These are phyloP conservation scores for Syngnathus scovelli DNA, from an alignment of 2,113 vertebrate species.

Conservation along the genomic window DNA sequence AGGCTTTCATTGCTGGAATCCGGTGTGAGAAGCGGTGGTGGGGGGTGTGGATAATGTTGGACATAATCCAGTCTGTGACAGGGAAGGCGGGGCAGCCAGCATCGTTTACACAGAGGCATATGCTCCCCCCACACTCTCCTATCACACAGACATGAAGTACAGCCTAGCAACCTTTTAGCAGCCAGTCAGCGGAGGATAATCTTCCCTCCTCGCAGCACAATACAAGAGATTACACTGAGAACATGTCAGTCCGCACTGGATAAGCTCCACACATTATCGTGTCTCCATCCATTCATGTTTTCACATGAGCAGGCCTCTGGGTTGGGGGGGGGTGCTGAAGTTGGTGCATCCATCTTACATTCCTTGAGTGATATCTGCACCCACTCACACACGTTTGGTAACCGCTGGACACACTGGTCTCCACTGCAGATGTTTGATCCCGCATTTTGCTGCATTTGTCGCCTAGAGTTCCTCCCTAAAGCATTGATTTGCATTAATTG, in stretches of 20 bases:
- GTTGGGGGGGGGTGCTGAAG: conserved; percentile 46
- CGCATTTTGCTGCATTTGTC: conserved; percentile 53
- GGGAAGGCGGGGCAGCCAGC: conserved; percentile 56
- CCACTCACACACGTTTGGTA: conserved; percentile 59
- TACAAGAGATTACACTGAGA: conserved; percentile 71
- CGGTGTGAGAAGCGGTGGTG: conserved; percentile 7
- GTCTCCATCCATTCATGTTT: conserved; percentile 75
- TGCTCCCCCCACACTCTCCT: conserved; percentile 48
- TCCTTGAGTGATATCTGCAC: conserved; percentile 64
- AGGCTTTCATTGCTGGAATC: conserved; percentile 59
- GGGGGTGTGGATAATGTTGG: conserved; percentile 56
- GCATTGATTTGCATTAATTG: conserved; percentile 57
- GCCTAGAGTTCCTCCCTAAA: conserved; percentile 61
- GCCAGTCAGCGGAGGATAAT: conserved; percentile 73
- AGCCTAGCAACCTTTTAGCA: conserved; percentile 68
- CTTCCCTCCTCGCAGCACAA: conserved; percentile 70
- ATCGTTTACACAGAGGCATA: conserved; percentile 60
- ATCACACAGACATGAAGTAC: conserved; percentile 56
- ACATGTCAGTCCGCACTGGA: conserved; percentile 74
- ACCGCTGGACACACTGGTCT: conserved; percentile 70
- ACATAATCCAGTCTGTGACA: conserved; percentile 72
- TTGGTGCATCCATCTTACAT: conserved; percentile 12
- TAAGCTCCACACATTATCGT: conserved; percentile 71
- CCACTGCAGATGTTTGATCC: conserved; percentile 71
- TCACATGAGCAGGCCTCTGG: conserved; percentile 60